These are phyloP conservation scores for Pycnonotus jocosus DNA, from an alignment of 2,113 vertebrate species.

Conservation along the genomic window DNA sequence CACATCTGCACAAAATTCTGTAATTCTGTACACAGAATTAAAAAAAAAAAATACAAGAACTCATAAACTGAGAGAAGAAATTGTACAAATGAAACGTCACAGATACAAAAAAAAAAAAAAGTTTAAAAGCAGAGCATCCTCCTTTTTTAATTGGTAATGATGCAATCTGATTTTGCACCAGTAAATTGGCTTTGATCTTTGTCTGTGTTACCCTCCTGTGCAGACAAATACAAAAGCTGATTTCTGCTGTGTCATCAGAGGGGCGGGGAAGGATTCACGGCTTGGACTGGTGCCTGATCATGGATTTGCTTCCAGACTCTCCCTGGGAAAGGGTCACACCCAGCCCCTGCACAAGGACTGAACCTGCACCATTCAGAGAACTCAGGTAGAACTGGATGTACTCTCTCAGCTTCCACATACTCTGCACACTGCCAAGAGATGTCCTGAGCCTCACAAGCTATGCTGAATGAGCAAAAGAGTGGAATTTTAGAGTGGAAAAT, in stretches of 20 bases:
- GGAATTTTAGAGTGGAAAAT: neutral
- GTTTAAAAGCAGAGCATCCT: neutral
- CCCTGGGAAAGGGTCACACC: neutral
- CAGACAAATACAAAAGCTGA: neutral
- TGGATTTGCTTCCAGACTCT: neutral
- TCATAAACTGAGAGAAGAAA: neutral
- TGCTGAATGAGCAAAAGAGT: neutral
- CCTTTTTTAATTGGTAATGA: neutral
- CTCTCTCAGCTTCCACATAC: neutral
- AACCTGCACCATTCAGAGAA: neutral
- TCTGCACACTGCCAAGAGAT: neutral
- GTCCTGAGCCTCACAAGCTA: neutral
- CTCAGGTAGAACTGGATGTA: neutral
- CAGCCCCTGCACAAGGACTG: neutral
- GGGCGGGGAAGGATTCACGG: neutral
- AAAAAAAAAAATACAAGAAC: neutral
- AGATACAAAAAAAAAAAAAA: fast-evolving
- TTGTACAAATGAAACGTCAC: neutral
- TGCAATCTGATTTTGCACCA: neutral
- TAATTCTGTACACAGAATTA: neutral
- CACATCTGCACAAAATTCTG: neutral
- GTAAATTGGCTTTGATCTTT: neutral
- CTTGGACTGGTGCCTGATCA: neutral
- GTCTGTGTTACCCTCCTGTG: neutral
- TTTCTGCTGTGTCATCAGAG: neutral